phyloP scores from a whole-genome alignment of 2,888 invertebrate species.

The Laothoe populi region DNA sequence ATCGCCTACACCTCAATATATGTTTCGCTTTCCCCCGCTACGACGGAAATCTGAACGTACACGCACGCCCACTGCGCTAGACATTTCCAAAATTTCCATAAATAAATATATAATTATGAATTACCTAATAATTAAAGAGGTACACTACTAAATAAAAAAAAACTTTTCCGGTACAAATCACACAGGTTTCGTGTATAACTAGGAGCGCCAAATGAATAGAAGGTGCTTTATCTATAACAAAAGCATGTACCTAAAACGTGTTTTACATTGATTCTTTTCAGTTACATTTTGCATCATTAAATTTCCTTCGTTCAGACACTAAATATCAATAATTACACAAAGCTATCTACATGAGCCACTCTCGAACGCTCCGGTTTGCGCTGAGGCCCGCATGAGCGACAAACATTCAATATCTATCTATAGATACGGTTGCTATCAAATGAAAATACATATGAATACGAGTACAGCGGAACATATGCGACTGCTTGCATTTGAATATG shows the following conservation, averaged over 20 bases:
- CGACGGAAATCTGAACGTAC: conserved; percentile 18
- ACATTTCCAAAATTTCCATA: conserved; percentile 41
- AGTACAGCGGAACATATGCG: not conserved
- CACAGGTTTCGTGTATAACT: conserved; percentile 58
- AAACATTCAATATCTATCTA: not conserved
- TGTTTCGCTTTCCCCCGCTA: not conserved
- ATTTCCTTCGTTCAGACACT: conserved; percentile 67
- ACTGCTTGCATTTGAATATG: not conserved
- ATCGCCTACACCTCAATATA: not conserved
- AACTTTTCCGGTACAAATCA: conserved; percentile 63
- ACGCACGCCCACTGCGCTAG: conserved; percentile 8
- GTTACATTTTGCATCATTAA: conserved; percentile 41
- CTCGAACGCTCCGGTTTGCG: conserved; percentile 58
- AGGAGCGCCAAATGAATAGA: conserved; percentile 66
- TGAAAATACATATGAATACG: not conserved
- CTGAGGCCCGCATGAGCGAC: conserved; percentile 35
- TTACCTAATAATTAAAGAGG: conserved; percentile 70
- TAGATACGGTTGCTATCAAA: not conserved
- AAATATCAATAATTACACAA: conserved; percentile 83
- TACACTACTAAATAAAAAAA: conserved; percentile 49
- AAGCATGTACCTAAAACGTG: conserved; percentile 47
- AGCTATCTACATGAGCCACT: conserved; percentile 84
- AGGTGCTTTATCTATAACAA: conserved; percentile 63
- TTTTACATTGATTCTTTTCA: conserved; percentile 57
- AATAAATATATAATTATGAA: conserved; percentile 80